phyloP scores from a whole-genome alignment of 1,140 invertebrate genomes.

The Meloidogyne exigua region DNA sequence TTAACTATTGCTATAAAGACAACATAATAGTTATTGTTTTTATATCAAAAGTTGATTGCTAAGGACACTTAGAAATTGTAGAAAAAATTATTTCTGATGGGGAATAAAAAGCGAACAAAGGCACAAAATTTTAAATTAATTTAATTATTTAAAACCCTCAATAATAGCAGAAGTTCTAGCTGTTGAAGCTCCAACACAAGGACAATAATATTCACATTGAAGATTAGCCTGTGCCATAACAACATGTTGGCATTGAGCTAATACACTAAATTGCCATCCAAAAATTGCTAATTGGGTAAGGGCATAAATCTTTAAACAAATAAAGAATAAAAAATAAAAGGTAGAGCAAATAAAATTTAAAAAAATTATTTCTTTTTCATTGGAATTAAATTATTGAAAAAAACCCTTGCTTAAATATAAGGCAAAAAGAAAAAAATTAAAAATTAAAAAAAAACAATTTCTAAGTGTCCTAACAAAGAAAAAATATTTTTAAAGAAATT shows the following conservation, averaged over 20 bases:
- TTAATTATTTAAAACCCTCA: slow-evolving; percentile 46
- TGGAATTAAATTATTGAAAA: too few species aligned
- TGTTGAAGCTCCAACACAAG: slow-evolving; percentile 62
- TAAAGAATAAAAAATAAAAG: neutral
- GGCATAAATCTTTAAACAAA: slow-evolving; percentile 53
- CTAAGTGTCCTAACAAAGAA: neutral
- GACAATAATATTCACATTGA: slow-evolving; percentile 63
- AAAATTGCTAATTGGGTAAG: slow-evolving; percentile 57
- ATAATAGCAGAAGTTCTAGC: slow-evolving; percentile 58
- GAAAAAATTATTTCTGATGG: neutral
- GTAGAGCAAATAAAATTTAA: too few species aligned
- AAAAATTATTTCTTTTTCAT: too few species aligned
- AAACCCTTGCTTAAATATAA: too few species aligned
- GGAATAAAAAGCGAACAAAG: neutral
- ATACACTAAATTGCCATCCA: slow-evolving; percentile 58
- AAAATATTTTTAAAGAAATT: too few species aligned
- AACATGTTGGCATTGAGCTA: slow-evolving; percentile 55
- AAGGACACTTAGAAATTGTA: neutral
- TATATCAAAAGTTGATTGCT: too few species aligned
- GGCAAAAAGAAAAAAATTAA: neutral
- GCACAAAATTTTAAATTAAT: neutral
- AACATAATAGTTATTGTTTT: too few species aligned
- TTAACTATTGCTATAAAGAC: too few species aligned
- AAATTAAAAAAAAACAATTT: neutral
- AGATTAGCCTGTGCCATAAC: slow-evolving; percentile 63